These are phyloP conservation scores for Lochmaea crataegi DNA, from an alignment of 2,888 invertebrate species.

Conservation along the genomic window DNA sequence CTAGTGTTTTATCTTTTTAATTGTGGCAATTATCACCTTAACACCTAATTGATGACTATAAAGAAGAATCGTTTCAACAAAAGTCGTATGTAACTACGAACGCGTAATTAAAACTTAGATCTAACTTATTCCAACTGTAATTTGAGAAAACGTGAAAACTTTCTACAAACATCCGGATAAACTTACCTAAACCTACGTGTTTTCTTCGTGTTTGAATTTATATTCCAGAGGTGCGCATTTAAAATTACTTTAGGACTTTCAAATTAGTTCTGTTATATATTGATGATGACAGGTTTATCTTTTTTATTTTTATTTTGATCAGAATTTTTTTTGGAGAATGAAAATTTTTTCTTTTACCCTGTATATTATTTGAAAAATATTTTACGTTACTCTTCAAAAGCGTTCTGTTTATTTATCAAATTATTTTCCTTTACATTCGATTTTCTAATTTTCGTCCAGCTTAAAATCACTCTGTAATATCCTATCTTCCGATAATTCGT, in stretches of 20 bases:
- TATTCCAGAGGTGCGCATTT: slow-evolving; percentile 57
- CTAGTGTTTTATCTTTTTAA: slow-evolving; percentile 25
- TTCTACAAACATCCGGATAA: slow-evolving; percentile 60
- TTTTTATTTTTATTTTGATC: not conserved
- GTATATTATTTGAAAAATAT: no score
- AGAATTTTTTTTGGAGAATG: not conserved
- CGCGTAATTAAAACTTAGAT: slow-evolving; percentile 58
- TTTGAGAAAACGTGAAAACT: slow-evolving; percentile 60
- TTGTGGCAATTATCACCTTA: slow-evolving; percentile 42
- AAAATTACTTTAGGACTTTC: slow-evolving; percentile 61
- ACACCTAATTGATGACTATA: slow-evolving; percentile 58
- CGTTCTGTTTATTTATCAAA: no score
- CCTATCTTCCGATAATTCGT: no score
- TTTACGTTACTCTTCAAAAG: no score
- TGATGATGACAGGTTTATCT: slow-evolving; percentile 52
- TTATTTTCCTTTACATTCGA: no score
- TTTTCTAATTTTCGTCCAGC: no score
- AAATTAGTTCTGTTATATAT: slow-evolving; percentile 59
- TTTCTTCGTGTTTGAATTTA: slow-evolving; percentile 56
- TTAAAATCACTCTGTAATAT: no score
- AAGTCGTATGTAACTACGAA: slow-evolving; percentile 56
- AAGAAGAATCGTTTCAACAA: slow-evolving; percentile 55
- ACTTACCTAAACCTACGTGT: slow-evolving; percentile 57
- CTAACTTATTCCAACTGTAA: slow-evolving; percentile 61
- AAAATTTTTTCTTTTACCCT: no score